Conservation (phyloP, 1,140 invertebrate species). For the Conopomorpha cramerella region DNA sequence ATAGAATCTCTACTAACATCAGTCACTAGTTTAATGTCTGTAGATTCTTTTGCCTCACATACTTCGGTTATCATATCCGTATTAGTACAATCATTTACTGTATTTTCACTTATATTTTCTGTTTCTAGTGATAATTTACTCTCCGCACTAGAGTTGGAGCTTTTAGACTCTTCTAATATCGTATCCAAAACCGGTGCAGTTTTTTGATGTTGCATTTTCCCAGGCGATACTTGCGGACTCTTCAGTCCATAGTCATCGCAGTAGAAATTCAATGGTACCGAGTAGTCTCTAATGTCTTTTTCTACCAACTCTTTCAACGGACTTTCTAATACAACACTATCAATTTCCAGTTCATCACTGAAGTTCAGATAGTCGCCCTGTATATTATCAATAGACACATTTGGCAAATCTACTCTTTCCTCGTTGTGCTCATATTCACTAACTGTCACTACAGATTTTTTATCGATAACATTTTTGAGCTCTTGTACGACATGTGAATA, state of each 20-base stretch:
- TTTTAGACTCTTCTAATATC: slow-evolving; percentile 48
- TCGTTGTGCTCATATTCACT: slow-evolving; percentile 1
- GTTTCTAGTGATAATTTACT: no score
- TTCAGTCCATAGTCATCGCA: slow-evolving; percentile 34
- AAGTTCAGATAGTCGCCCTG: slow-evolving; percentile 53
- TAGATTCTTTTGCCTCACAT: no score
- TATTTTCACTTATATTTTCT: no score
- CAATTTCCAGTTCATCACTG: slow-evolving; percentile 38
- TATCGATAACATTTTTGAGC: no score
- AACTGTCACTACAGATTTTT: no score
- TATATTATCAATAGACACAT: slow-evolving; percentile 13
- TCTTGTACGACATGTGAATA: no score
- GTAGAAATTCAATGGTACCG: slow-evolving; percentile 43
- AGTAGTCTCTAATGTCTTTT: slow-evolving; percentile 54
- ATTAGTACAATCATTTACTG: no score
- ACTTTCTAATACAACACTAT: slow-evolving; percentile 37
- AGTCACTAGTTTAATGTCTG: no score
- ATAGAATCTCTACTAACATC: no score
- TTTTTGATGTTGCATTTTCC: slow-evolving; percentile 13
- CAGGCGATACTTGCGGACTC: slow-evolving; percentile 23
- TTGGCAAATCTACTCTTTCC: slow-evolving; percentile 10
- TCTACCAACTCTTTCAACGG: slow-evolving; percentile 48
- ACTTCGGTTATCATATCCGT: no score
- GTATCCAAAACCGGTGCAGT: slow-evolving; percentile 27
- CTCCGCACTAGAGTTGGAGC: no score